Percentiles rank a stretch among this genome's conserved stretches.
Evolutionary conservation across 2,888 invertebrate genomes (phyloP).

Genomic region (Dasysyrphus albostriatus): DNA sequence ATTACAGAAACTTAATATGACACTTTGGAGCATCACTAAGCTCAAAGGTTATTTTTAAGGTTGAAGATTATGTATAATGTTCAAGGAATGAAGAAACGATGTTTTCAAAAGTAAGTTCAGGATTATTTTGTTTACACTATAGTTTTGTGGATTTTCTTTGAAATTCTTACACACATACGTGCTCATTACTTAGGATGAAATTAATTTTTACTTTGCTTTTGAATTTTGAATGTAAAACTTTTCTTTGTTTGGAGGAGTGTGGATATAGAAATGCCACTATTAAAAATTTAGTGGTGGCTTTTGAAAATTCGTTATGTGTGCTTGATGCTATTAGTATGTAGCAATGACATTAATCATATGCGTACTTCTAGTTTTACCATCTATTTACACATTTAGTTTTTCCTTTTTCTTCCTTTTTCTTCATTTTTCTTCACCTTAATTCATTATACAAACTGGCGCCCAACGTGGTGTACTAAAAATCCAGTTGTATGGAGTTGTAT

Average conservation of each 20-base stretch:
- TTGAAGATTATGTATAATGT: constrained; percentile 26
- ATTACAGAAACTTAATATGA: constrained; percentile 74
- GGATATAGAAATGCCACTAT: neutral
- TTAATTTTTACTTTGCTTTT: neutral
- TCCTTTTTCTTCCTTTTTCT: no score
- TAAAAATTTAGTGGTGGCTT: neutral
- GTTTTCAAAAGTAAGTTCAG: constrained; percentile 14
- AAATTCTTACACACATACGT: neutral
- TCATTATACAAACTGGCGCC: neutral
- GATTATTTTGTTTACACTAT: constrained; percentile 18
- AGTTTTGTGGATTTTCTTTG: constrained; percentile 1
- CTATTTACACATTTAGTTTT: no score
- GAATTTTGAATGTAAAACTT: neutral
- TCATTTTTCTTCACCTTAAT: no score
- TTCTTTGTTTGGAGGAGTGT: neutral
- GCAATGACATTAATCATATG: neutral
- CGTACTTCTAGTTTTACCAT: neutral
- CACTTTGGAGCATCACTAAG: constrained; percentile 57
- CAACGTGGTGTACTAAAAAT: neutral
- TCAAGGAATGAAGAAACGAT: constrained; percentile 4
- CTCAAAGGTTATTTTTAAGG: constrained; percentile 47
- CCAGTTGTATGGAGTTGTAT: no score
- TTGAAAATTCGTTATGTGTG: neutral
- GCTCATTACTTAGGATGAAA: neutral
- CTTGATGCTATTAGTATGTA: neutral